Conservation (phyloP, 92 coral and sea anemone species). For the Phymanthus crucifer region DNA sequence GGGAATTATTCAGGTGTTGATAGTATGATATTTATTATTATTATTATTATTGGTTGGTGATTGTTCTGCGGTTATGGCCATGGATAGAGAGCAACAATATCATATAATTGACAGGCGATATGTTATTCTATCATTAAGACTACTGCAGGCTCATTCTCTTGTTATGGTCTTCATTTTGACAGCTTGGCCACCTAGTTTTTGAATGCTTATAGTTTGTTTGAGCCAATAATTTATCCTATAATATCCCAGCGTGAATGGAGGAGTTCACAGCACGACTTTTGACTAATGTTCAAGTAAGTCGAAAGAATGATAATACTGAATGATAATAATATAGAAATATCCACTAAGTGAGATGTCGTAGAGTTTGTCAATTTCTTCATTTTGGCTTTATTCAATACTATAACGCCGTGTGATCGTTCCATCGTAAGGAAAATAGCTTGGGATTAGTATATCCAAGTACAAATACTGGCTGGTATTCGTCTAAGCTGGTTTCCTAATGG, state of each 20-base stretch:
- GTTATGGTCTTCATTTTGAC: constrained; percentile 1
- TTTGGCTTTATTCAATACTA: not conserved
- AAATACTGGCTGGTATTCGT: not conserved
- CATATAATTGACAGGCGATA: not conserved
- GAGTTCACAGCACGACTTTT: constrained; percentile 2
- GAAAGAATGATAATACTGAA: not conserved
- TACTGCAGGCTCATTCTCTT: not conserved
- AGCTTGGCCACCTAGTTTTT: not conserved
- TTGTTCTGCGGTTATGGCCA: not conserved
- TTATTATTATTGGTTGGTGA: not conserved
- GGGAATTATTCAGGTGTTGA: not conserved
- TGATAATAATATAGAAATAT: no score
- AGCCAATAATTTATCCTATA: not conserved
- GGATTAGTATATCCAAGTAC: not conserved
- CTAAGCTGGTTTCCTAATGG: not conserved
- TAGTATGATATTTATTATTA: not conserved
- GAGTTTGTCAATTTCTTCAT: not conserved
- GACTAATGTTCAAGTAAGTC: not conserved
- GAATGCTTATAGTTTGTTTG: not conserved
- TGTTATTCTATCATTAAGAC: not conserved
- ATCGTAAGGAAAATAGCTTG: not conserved
- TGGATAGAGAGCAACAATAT: not conserved
- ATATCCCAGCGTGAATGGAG: not conserved
- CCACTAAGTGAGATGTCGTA: not conserved
- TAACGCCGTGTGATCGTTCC: not conserved